These are phyloP conservation scores for Hapalemur alaotrensis DNA, from an alignment of 2,797 vertebrate genomes.

Conservation along the genomic window DNA sequence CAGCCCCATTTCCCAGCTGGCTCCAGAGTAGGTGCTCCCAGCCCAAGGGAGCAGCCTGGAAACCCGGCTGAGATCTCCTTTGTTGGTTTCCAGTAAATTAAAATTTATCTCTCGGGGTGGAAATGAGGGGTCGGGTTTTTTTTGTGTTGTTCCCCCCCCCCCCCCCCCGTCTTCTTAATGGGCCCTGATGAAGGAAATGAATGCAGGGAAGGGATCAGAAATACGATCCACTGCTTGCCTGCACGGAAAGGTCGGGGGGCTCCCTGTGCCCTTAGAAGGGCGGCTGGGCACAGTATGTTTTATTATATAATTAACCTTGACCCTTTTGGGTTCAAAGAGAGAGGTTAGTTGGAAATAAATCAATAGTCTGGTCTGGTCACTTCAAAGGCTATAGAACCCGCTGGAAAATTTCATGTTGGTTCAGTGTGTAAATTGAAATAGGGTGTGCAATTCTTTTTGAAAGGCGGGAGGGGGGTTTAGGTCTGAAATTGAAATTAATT, in stretches of 20 bases:
- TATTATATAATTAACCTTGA: conserved; percentile 88
- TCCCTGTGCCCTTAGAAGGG: conserved; percentile 70
- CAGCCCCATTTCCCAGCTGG: background rate
- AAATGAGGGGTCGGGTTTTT: conserved; percentile 71
- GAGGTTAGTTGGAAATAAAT: conserved; percentile 86
- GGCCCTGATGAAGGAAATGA: conserved; percentile 83
- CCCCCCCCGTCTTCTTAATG: conserved; percentile 78
- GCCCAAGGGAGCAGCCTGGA: conserved; percentile 29
- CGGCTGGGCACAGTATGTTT: conserved; percentile 84
- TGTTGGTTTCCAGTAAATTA: conserved; percentile 83
- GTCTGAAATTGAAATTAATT: conserved; percentile 82
- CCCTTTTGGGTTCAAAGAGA: conserved; percentile 87
- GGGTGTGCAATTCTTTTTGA: conserved; percentile 67
- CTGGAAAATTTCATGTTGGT: conserved; percentile 83
- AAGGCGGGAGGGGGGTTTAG: conserved; percentile 53
- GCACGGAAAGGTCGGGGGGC: conserved; percentile 48
- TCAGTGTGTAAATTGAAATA: conserved; percentile 81
- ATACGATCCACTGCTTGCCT: conserved; percentile 76
- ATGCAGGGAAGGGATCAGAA: conserved; percentile 80
- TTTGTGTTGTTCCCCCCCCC: too few relatives aligned
- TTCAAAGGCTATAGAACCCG: conserved; percentile 83
- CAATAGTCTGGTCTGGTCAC: conserved; percentile 84
- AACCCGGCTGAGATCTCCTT: conserved; percentile 75
- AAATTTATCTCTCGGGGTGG: conserved; percentile 84
- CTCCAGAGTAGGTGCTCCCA: background rate